Conservation (phyloP, 2,888 invertebrate genomes). For the Drosophila yooni region DNA sequence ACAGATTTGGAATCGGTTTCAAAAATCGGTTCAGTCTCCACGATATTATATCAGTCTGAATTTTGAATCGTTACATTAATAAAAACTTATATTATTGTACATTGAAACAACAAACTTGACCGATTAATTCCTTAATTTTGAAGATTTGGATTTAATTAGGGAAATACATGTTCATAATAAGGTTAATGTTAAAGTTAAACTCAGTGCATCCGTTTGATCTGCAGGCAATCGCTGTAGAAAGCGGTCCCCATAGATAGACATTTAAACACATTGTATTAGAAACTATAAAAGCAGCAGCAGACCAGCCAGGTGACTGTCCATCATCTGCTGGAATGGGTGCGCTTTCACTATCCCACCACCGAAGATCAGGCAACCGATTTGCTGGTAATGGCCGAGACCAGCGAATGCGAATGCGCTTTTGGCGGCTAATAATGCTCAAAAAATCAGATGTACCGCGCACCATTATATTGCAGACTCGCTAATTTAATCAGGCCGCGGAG, state of each 20-base stretch:
- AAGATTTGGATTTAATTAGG: too few species aligned
- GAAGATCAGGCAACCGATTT: conserved; percentile 90
- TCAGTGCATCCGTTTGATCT: conserved; percentile 27
- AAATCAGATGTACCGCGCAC: conserved; percentile 89
- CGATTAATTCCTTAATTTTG: too few species aligned
- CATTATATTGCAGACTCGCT: conserved; percentile 91
- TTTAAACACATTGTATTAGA: conserved; percentile 33
- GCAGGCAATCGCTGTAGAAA: conserved; percentile 17
- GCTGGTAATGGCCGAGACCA: conserved; percentile 85
- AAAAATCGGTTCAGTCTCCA: too few species aligned
- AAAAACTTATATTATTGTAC: too few species aligned
- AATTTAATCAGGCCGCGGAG: conserved; percentile 89
- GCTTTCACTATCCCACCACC: conserved; percentile 90
- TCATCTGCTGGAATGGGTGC: conserved; percentile 94
- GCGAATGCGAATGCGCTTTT: too few species aligned
- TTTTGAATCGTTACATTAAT: too few species aligned
- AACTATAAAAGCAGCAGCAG: conserved; percentile 86
- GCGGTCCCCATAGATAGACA: conserved; percentile 46
- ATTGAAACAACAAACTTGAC: too few species aligned
- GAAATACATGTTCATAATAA: too few species aligned
- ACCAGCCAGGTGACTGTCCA: conserved; percentile 90
- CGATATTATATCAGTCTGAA: too few species aligned
- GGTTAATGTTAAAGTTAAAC: too few species aligned
- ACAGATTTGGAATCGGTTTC: too few species aligned
- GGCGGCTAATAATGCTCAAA: conserved; percentile 91